These are phyloP conservation scores for Myopa tessellatipennis DNA, from an alignment of 2,888 invertebrate species.

Conservation along the genomic window DNA sequence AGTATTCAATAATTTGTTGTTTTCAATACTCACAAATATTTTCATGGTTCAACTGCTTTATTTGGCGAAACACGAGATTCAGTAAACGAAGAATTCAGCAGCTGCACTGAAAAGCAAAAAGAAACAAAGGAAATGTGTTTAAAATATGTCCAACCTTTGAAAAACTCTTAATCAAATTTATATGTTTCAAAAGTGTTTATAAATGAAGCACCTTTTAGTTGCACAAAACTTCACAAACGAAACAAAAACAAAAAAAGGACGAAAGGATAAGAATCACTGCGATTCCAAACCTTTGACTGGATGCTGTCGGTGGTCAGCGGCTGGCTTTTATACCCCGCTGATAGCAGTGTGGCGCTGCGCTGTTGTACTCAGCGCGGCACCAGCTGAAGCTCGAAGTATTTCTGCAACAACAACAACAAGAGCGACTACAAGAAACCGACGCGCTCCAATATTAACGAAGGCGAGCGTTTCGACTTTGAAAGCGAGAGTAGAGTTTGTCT, in stretches of 20 bases:
- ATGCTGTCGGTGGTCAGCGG: constrained; percentile 68
- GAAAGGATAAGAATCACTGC: constrained; percentile 67
- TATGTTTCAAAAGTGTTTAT: constrained; percentile 37
- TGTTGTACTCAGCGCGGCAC: neutral
- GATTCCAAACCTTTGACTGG: constrained; percentile 70
- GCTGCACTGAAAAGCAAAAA: constrained; percentile 50
- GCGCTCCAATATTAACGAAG: neutral
- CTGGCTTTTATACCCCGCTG: constrained; percentile 68
- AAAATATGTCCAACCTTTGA: neutral
- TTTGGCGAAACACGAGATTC: constrained; percentile 41
- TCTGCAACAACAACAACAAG: neutral
- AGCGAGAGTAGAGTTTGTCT: constrained; percentile 19
- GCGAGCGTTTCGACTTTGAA: neutral
- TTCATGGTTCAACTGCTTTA: constrained; percentile 66
- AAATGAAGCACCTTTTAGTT: neutral
- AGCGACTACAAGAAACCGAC: neutral
- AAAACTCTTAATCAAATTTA: neutral
- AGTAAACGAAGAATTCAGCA: constrained; percentile 52
- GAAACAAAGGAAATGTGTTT: constrained; percentile 37
- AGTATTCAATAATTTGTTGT: neutral
- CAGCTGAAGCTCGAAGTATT: neutral
- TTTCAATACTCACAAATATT: constrained; percentile 70
- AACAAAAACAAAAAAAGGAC: constrained; percentile 21
- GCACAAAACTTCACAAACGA: neutral
- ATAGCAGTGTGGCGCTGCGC: neutral